Evolutionary conservation across 1,140 invertebrate genomes (phyloP), one percentile per base, ranked within the genome.

Genomic region (Campoletis sonorensis): DNA sequence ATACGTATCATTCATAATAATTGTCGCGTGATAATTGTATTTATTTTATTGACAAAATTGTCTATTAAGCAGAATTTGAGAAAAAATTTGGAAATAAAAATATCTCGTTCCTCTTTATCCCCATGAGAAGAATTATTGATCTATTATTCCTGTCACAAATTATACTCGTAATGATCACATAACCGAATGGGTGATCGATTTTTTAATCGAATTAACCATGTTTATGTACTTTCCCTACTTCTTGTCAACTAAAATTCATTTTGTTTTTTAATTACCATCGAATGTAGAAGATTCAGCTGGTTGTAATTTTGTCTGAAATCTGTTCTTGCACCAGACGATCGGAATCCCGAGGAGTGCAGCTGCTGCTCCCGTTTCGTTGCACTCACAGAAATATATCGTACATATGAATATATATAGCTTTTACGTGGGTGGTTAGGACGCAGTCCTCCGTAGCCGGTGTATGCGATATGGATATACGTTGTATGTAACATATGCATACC

Each of bases 391-490:
- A 58, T 23, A 58, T 58, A 21, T n/a, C 21, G 21, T 58, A 58
- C 21, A n/a, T 58, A 58, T 21, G 21, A 58, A n/a, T n/a, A 58
- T 58, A 58, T 58, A 58, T 58, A 58, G 18, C 4, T n/a, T n/a
- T 58, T 58, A 58, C 54, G 54, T 58, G 54, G 54, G 54, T 58
- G 54, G 54, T n/a, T 58, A 58, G 54, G 54, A 58, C 54, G 54
- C 54, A 58, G 54, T 58, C 40, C 40, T 45, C 40, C 40, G 40
- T 45, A 23, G 54, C 54, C 54, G 54, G 54, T 58, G 54, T 58
- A n/a, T 13, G 13, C 54, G 54, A 58, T 58, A 58, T 58, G 21
- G n/a, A 23, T 58, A 58, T 58, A 58, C 21, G 10, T 58, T 58
- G 54, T 23, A 58, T n/a, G 54, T 58, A 58, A 58, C 18, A 58